Conservation (phyloP, 2,113 vertebrate genomes). For the Pseudorhombus dupliciocellatus region DNA sequence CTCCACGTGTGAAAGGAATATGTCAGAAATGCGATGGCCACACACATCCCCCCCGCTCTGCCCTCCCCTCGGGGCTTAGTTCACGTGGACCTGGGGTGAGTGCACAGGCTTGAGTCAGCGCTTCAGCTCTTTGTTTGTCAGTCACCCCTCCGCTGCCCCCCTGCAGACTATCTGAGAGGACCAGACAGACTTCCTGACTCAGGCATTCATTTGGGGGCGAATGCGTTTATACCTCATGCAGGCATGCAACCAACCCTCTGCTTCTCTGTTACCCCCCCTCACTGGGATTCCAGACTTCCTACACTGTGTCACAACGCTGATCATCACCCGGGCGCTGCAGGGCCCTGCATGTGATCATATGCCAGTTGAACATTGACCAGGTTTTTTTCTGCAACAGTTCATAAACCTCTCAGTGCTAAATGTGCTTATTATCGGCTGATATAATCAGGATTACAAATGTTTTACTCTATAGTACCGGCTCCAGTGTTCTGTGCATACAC, state of each 20-base stretch:
- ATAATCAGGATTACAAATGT: too few relatives aligned
- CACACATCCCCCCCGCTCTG: slow-evolving; percentile 38
- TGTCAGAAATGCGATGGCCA: slow-evolving; percentile 41
- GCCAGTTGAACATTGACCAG: neutral
- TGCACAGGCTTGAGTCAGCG: slow-evolving; percentile 74
- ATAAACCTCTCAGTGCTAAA: too few relatives aligned
- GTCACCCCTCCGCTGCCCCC: slow-evolving; percentile 27
- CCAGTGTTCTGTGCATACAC: neutral
- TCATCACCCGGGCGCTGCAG: slow-evolving; percentile 27
- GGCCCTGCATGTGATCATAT: slow-evolving; percentile 39
- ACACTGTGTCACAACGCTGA: slow-evolving; percentile 28
- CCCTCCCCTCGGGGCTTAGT: slow-evolving; percentile 53
- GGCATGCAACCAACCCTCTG: slow-evolving; percentile 32
- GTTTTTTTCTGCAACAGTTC: too few relatives aligned
- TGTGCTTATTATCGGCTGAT: too few relatives aligned
- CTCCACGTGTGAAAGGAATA: slow-evolving; percentile 55
- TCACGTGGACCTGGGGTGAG: slow-evolving; percentile 58
- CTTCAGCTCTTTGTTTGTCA: slow-evolving; percentile 72
- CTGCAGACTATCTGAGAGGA: slow-evolving; percentile 66
- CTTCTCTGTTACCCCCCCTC: slow-evolving; percentile 8
- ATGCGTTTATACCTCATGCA: slow-evolving; percentile 34
- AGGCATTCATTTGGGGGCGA: slow-evolving; percentile 70
- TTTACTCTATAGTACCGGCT: neutral
- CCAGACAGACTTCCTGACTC: slow-evolving; percentile 80
- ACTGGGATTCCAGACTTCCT: too few relatives aligned